phyloP scores from a whole-genome alignment of 1,140 invertebrate species.

The Drosophila subpulchrella region DNA sequence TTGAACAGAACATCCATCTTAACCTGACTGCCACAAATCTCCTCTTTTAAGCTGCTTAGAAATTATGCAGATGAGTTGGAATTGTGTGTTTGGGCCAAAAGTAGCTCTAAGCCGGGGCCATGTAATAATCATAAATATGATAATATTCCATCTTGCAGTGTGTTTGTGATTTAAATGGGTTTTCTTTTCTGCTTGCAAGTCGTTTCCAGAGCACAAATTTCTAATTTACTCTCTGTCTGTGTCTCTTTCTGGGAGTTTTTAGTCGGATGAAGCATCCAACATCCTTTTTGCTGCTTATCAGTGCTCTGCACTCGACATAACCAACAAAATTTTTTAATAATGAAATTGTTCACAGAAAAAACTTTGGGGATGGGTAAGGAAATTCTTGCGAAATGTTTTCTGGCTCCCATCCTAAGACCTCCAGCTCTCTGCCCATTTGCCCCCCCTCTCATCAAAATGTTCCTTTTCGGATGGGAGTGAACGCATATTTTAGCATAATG shows the following conservation, averaged over 20 bases:
- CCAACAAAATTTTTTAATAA: conserved; percentile 71
- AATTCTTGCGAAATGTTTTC: conserved; percentile 64
- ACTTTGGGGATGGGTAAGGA: conserved; percentile 42
- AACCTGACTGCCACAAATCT: conserved; percentile 18
- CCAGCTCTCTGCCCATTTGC: not conserved
- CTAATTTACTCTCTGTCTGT: conserved; percentile 32
- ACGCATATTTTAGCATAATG: conserved; percentile 80
- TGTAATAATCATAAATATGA: conserved; percentile 62
- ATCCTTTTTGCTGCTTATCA: conserved; percentile 62
- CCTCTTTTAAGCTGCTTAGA: conserved; percentile 57
- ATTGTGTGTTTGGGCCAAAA: conserved; percentile 38
- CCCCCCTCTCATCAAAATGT: conserved; percentile 23
- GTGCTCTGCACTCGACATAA: conserved; percentile 69
- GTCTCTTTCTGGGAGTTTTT: conserved; percentile 1
- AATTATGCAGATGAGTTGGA: conserved; percentile 70
- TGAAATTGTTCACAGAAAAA: conserved; percentile 60
- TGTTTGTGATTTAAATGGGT: conserved; percentile 71
- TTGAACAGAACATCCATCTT: conserved; percentile 5
- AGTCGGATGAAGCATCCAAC: not conserved
- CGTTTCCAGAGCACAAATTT: conserved; percentile 25
- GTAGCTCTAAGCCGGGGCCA: conserved; percentile 14
- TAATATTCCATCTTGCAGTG: conserved; percentile 49
- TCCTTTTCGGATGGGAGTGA: conserved; percentile 39
- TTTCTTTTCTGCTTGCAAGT: conserved; percentile 11
- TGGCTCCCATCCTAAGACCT: conserved; percentile 24